Evolutionary conservation across 23 tunicate species (phyloP).

Genomic region (Styela clava): DNA sequence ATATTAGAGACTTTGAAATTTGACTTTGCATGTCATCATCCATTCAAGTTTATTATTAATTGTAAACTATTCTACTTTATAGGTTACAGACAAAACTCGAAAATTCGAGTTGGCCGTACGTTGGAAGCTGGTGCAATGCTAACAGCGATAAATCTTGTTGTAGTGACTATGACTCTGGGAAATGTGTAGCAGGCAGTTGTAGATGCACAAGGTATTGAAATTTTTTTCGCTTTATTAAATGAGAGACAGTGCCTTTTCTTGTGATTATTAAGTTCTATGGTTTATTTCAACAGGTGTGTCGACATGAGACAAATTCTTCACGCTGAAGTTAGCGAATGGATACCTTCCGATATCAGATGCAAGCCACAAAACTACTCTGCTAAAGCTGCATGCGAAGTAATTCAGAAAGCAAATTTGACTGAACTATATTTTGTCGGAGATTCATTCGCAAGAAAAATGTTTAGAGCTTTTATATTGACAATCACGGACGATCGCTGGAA

Average conservation of each 20-base stretch:
- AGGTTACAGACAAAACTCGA: not conserved
- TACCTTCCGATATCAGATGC: constrained; percentile 35
- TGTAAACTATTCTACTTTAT: not conserved
- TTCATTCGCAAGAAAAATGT: constrained; percentile 54
- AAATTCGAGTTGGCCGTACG: constrained; percentile 12
- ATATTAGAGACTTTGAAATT: too few species aligned
- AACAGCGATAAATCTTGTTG: constrained; percentile 42
- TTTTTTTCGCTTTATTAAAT: too few species aligned
- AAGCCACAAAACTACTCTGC: constrained; percentile 19
- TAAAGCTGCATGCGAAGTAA: constrained; percentile 32
- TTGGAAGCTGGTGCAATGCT: constrained; percentile 36
- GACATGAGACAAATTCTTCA: constrained; percentile 35
- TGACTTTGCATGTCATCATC: too few species aligned
- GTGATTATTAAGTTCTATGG: too few species aligned
- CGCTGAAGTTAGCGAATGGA: constrained; percentile 43
- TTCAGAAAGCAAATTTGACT: not conserved
- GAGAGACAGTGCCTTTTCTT: too few species aligned
- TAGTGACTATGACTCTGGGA: constrained; percentile 27
- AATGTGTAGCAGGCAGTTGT: constrained; percentile 25
- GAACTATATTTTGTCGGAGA: constrained; percentile 58
- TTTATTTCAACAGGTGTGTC: constrained; percentile 30
- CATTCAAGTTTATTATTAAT: too few species aligned
- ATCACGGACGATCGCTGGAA: constrained; percentile 17
- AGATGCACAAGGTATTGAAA: not conserved
- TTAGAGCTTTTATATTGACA: constrained; percentile 23